Percentiles rank a stretch among this genome's conserved stretches.
Evolutionary conservation across 2,113 vertebrate species (phyloP).

Genomic region (Chionis minor): DNA sequence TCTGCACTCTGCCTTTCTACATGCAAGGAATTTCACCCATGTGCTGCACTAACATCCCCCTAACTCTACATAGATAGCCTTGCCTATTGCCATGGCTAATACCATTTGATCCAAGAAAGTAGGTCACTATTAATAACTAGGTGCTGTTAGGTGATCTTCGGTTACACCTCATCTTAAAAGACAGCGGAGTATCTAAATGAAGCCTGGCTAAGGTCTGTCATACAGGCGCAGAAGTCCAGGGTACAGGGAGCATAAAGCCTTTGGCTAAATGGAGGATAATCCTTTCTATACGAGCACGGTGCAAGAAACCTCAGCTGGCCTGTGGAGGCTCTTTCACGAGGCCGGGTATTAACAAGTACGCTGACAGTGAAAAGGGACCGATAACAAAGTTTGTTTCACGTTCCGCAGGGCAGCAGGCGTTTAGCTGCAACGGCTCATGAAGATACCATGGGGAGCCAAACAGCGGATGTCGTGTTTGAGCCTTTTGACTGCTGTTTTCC

Average conservation of each 20-base stretch:
- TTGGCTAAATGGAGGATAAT: background rate
- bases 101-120: background rate
- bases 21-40: background rate
- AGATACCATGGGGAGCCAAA: background rate
- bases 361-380: too few relatives aligned
- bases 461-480: accelerated
- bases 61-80: background rate
- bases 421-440: background rate
- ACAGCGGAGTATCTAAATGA: background rate
- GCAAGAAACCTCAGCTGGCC: too few relatives aligned
- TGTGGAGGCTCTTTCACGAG: background rate
- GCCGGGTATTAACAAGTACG: accelerated
- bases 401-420: background rate
- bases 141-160: background rate
- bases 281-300: background rate
- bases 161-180: background rate
- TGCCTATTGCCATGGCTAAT: background rate
- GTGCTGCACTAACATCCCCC: background rate
- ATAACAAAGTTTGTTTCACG: background rate
- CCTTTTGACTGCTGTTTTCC: background rate
- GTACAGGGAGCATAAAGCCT: background rate
- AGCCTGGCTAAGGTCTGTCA: background rate
- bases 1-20: background rate
- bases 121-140: background rate
- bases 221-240: accelerated